Evolutionary conservation across 2,797 vertebrate species (phyloP).

Genomic region (Scarus forsteni): DNA sequence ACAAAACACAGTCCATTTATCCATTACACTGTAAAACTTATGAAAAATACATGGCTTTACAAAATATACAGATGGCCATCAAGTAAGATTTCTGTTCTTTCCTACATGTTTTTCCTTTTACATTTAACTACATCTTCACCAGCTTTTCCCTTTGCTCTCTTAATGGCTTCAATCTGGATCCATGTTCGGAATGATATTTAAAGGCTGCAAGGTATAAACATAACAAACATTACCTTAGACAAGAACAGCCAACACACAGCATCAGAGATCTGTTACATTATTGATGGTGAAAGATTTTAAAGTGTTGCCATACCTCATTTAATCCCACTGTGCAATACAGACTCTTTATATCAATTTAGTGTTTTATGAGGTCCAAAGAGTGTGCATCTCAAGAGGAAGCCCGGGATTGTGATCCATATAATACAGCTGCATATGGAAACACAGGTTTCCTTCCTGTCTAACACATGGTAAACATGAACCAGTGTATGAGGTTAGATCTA

Average conservation of each 20-base stretch:
- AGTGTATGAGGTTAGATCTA: no score
- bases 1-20: constrained; percentile 70
- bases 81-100: background rate
- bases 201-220: background rate
- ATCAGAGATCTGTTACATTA: background rate
- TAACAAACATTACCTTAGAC: background rate
- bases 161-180: constrained; percentile 8
- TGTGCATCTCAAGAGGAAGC: no score
- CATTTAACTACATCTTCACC: no score
- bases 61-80: constrained; percentile 20
- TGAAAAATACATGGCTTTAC: constrained; percentile 37
- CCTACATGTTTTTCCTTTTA: constrained; percentile 1
- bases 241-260: background rate
- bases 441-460: no score
- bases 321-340: background rate
- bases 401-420: background rate
- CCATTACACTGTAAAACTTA: constrained; percentile 67
- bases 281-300: constrained; percentile 8
- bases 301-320: background rate
- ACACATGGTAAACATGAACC: no score
- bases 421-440: background rate
- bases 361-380: background rate
- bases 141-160: background rate
- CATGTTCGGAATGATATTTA: background rate
- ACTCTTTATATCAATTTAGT: background rate